Evolutionary conservation across 2,113 vertebrate species (phyloP).

Genomic region (Zootoca vivipara): DNA sequence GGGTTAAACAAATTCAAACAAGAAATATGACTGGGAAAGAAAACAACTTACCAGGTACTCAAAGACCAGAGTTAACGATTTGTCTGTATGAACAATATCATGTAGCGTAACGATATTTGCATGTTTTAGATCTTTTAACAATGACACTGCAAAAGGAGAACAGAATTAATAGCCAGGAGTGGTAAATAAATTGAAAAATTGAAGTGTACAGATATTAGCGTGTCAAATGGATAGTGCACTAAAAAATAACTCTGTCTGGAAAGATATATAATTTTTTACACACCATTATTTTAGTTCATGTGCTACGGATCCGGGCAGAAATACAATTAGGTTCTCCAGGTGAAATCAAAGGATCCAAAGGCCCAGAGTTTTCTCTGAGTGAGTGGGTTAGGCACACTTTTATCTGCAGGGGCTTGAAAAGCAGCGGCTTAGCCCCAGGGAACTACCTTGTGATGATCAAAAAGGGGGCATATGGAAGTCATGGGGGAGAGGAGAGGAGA

Average conservation of each 20-base stretch:
- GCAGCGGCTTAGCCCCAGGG: background rate
- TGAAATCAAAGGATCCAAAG: background rate
- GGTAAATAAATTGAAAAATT: background rate
- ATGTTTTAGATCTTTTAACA: slow-evolving; percentile 98
- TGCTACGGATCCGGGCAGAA: background rate
- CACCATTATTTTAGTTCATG: background rate
- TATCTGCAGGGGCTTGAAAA: background rate
- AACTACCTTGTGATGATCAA: background rate
- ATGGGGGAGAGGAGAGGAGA: background rate
- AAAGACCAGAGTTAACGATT: slow-evolving; percentile 97
- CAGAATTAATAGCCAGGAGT: slow-evolving; percentile 18
- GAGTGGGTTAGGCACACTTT: background rate
- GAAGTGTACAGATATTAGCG: slow-evolving; percentile 17
- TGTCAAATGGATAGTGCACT: background rate
- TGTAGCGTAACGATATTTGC: slow-evolving; percentile 99
- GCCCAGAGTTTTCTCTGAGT: background rate
- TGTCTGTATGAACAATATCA: slow-evolving; percentile 98
- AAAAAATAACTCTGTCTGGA: background rate
- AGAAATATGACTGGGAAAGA: background rate
- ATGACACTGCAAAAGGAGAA: slow-evolving; percentile 85
- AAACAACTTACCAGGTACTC: slow-evolving; percentile 91
- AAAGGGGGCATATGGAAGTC: background rate
- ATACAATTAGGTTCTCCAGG: background rate
- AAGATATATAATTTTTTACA: background rate
- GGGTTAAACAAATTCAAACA: accelerated